Conservation (phyloP, 2,797 vertebrate species). For the Dromococcyx pavoninus region DNA sequence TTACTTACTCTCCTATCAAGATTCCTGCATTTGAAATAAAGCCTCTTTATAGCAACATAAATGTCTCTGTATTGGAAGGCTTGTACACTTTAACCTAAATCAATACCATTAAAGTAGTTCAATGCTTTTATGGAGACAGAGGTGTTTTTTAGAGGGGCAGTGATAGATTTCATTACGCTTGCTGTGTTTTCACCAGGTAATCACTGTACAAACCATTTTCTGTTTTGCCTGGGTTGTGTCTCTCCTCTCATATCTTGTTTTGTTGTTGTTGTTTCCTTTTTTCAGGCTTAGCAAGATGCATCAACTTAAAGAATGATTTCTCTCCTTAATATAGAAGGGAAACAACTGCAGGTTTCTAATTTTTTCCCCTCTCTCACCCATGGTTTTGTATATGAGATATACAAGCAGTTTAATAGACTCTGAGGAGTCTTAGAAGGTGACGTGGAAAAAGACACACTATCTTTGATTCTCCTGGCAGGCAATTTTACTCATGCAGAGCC, state of each 20-base stretch:
- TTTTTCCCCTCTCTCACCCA: not conserved
- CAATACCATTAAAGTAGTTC: not conserved
- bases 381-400: not conserved
- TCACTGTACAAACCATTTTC: not conserved
- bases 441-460: not conserved
- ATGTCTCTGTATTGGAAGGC: not conserved
- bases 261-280: not conserved
- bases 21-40: slow-evolving; percentile 8
- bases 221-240: not conserved
- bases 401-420: not conserved
- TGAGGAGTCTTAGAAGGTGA: not conserved
- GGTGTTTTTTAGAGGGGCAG: not conserved
- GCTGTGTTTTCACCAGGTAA: not conserved
- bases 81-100: slow-evolving; percentile 12
- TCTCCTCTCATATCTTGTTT: not conserved
- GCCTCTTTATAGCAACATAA: not conserved
- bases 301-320: not conserved
- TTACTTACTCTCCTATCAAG: not conserved
- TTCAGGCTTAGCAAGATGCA: not conserved
- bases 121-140: not conserved
- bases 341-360: not conserved
- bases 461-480: not conserved
- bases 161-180: not conserved
- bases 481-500: not conserved
- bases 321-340: not conserved